Base-by-base conservation (phyloP, 2,888 invertebrate species). In the Sphaerophoria rueppellii region DNA sequence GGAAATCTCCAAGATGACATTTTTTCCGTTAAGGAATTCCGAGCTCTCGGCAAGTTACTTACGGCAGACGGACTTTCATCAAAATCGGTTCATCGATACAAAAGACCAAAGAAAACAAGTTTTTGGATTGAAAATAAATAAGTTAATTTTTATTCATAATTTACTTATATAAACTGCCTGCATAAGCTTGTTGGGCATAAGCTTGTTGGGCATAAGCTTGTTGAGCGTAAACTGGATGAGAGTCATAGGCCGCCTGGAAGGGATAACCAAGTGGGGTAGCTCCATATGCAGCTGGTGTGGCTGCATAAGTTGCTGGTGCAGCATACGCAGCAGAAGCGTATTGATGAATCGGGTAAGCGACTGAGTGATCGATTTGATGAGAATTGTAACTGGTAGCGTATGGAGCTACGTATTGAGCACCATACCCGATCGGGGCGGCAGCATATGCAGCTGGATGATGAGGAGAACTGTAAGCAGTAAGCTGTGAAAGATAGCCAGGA, bases 311-410 rank as follows among this genome's bases (percentile, higher is more conserved):
- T 1, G 70, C 79, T 37, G 78, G 79, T 11, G 83, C 24, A 63
- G 73, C 63, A 37, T 63, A 63, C 5, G 50, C 75, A 40, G 75
- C 79, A 16, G 75, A 75, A 40, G 79, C 75, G 57, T 79, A 83
- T 32, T 55, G 82, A 12, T 60, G 71, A 1, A 54, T 57, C 72
- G 83, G 79, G 61, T 83, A 83, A 24, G 83, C 83, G 0, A 83
- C 75, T 1, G 83, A 67, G n/a, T 83, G 79, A 52, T 83, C 79
- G 40, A 83, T 76, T n/a, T 79, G 75, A 16, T 83, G 83, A 52
- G 79, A 75, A 14, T 83, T 83, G 46, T 79, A 79, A 16, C 75
- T 83, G 67, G 78, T 75, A 24, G 79, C 83, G 14, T 83, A 83
- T 7, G 79, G 79, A 4, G 79, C 79, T 11, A 83, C 75, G 16